phyloP scores from a whole-genome alignment of 2,113 vertebrate species.

The Gymnarchus niloticus region DNA sequence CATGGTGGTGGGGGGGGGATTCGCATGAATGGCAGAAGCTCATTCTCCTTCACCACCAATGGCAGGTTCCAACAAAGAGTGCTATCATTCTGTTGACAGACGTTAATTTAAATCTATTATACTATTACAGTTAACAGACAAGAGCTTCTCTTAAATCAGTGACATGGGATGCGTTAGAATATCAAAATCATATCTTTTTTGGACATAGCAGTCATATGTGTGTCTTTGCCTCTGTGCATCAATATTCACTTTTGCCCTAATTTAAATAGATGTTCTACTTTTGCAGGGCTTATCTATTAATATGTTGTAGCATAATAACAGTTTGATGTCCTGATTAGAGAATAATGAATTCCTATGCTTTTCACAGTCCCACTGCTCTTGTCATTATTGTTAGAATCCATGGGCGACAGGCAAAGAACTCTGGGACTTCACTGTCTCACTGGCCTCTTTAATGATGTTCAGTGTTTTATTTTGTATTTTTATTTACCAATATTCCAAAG shows the following conservation, averaged over 20 bases:
- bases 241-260: conserved; percentile 1
- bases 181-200: background rate
- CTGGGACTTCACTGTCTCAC: background rate
- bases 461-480: background rate
- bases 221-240: background rate
- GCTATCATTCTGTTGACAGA: background rate
- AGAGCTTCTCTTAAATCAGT: background rate
- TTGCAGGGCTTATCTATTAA: conserved; percentile 1
- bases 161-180: background rate
- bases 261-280: background rate
- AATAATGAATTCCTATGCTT: conserved; percentile 8
- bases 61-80: background rate
- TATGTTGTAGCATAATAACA: background rate
- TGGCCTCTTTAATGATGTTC: background rate
- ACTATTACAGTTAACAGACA: background rate
- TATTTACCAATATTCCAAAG: background rate
- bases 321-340: conserved; percentile 18
- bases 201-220: background rate
- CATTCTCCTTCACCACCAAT: background rate
- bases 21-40: background rate
- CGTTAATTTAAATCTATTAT: background rate
- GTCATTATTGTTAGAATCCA: background rate
- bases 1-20: background rate
- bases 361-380: conserved; percentile 3
- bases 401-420: background rate